phyloP scores from a whole-genome alignment of 2,888 invertebrate species.

The Thelaira solivaga region DNA sequence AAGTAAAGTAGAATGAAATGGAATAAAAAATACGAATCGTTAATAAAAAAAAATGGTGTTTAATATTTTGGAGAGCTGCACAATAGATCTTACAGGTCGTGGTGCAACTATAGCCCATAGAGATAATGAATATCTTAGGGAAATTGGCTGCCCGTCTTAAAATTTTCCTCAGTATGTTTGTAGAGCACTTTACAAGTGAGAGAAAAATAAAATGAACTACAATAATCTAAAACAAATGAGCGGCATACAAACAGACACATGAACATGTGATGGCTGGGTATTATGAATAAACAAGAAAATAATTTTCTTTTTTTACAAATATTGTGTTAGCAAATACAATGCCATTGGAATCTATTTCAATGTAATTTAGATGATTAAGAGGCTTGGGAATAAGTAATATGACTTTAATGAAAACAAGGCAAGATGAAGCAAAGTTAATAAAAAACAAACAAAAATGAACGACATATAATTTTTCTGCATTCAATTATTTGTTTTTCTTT shows the following conservation, averaged over 20 bases:
- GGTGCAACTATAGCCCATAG: too few species aligned
- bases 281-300: slow-evolving; percentile 24
- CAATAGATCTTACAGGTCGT: too few species aligned
- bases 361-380: slow-evolving; percentile 37
- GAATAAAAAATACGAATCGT: too few species aligned
- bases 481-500: slow-evolving; percentile 16
- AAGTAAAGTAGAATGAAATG: too few species aligned
- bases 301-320: slow-evolving; percentile 12
- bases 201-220: neutral
- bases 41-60: too few species aligned
- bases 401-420: slow-evolving; percentile 10
- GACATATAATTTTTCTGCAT: slow-evolving; percentile 17
- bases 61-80: too few species aligned
- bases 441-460: too few species aligned
- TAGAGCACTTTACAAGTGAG: slow-evolving; percentile 17
- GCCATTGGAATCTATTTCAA: slow-evolving; percentile 26
- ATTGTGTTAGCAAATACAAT: slow-evolving; percentile 47
- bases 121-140: too few species aligned
- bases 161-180: slow-evolving; percentile 12
- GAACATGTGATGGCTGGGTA: slow-evolving; percentile 23
- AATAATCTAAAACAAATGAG: neutral
- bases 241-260: neutral
- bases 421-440: neutral
- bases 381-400: slow-evolving; percentile 37
- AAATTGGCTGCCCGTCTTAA: neutral